These are phyloP conservation scores for Euclidia mi DNA, from an alignment of 2,888 invertebrate species.

Conservation along the genomic window DNA sequence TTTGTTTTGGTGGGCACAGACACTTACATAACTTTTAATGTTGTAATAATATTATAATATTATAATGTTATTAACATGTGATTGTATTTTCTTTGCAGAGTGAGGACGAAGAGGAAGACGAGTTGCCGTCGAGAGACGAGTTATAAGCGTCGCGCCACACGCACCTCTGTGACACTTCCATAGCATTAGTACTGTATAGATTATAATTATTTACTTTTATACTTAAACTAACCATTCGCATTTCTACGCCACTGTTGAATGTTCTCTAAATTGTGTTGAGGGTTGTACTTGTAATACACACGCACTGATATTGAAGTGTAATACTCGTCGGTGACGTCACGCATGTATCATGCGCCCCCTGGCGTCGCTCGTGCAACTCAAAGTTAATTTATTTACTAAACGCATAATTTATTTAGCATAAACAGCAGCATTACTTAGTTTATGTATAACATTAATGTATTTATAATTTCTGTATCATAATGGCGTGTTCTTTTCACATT, in stretches of 20 bases:
- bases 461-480: conserved; percentile 90
- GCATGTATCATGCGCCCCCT: conserved; percentile 9
- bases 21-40: background rate
- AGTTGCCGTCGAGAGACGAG: conserved; percentile 93
- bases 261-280: conserved; percentile 73
- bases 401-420: conserved; percentile 80
- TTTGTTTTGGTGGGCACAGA: no score
- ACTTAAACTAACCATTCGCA: conserved; percentile 73
- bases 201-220: conserved; percentile 82
- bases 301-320: conserved; percentile 62
- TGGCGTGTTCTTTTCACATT: conserved; percentile 73
- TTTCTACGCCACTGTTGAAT: conserved; percentile 80
- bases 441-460: conserved; percentile 73
- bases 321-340: conserved; percentile 61
- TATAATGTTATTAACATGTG: conserved; percentile 1
- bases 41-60: background rate
- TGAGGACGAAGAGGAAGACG: conserved; percentile 93
- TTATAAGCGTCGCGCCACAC: conserved; percentile 89
- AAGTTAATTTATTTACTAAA: conserved; percentile 71
- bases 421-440: conserved; percentile 77
- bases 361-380: conserved; percentile 52
- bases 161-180: conserved; percentile 81
- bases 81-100: conserved; percentile 67
- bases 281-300: conserved; percentile 58
- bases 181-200: conserved; percentile 86